These are phyloP conservation scores for Hermaeophaga mercurialis DNA, from an alignment of 2,888 invertebrate species.

Conservation along the genomic window DNA sequence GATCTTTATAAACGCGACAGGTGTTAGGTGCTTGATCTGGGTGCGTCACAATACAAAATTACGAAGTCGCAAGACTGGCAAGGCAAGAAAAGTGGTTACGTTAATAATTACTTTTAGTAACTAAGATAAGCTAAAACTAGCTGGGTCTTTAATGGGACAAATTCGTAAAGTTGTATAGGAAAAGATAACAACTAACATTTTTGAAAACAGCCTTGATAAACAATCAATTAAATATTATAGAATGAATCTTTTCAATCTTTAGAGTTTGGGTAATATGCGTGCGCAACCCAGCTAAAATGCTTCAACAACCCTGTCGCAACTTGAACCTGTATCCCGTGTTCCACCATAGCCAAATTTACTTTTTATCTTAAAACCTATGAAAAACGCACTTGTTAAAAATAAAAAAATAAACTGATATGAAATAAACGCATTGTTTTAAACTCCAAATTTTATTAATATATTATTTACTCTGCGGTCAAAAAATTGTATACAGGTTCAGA, in stretches of 20 bases:
- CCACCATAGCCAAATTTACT: conserved; percentile 8
- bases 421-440: no score
- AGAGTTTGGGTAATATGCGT: conserved; percentile 30
- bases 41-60: conserved; percentile 20
- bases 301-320: conserved; percentile 49
- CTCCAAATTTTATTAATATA: no score
- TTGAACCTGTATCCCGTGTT: conserved; percentile 37
- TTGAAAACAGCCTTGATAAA: conserved; percentile 9
- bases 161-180: no score
- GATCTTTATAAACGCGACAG: conserved; percentile 20
- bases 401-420: no score
- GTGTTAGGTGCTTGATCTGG: conserved; percentile 18
- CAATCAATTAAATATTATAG: conserved; percentile 25
- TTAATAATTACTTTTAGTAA: no score
- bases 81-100: conserved; percentile 1
- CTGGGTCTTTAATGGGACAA: no score
- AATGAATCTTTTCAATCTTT: conserved; percentile 30
- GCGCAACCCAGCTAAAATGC: conserved; percentile 24
- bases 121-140: no score
- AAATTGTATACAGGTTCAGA: no score
- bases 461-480: no score
- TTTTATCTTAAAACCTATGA: no score
- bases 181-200: background rate
- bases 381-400: no score
- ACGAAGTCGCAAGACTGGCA: background rate